These are phyloP conservation scores for Spilogale gracilis DNA, from an alignment of 2,113 vertebrate species.

Conservation along the genomic window DNA sequence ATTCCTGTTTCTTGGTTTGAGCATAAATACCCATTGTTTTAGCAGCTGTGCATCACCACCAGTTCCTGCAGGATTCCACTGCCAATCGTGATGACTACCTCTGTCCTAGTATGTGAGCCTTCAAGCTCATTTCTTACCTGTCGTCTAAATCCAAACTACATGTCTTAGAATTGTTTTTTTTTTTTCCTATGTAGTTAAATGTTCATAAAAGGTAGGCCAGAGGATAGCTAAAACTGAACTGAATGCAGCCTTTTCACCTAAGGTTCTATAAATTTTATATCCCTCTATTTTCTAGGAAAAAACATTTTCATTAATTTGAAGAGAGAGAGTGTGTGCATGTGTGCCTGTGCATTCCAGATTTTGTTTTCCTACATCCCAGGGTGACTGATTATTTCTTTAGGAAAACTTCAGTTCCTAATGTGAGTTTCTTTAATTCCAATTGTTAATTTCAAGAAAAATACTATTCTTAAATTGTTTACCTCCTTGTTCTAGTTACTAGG, in stretches of 20 bases:
- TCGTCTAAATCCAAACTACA: neutral
- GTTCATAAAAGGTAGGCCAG: neutral
- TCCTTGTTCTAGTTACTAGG: neutral
- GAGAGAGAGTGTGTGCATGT: neutral
- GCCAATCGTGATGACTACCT: neutral
- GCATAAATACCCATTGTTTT: neutral
- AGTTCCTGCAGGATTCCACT: neutral
- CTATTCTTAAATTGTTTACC: neutral
- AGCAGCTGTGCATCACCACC: neutral
- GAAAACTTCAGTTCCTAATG: neutral
- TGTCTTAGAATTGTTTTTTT: neutral
- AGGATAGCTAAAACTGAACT: neutral
- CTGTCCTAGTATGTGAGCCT: neutral
- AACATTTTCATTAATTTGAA: neutral
- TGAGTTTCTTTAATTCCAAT: neutral
- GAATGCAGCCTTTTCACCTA: neutral
- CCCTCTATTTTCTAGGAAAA: neutral
- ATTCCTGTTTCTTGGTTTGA: neutral
- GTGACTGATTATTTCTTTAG: neutral
- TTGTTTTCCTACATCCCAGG: neutral
- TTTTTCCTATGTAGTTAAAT: neutral
- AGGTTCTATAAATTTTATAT: neutral
- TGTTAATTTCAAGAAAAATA: slow-evolving; percentile 21
- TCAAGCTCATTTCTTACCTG: neutral
- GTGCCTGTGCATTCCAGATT: neutral